Evolutionary conservation across 2,113 vertebrate genomes (phyloP), one percentile per base, ranked within the genome.

Genomic region (Pteruthius melanotis): DNA sequence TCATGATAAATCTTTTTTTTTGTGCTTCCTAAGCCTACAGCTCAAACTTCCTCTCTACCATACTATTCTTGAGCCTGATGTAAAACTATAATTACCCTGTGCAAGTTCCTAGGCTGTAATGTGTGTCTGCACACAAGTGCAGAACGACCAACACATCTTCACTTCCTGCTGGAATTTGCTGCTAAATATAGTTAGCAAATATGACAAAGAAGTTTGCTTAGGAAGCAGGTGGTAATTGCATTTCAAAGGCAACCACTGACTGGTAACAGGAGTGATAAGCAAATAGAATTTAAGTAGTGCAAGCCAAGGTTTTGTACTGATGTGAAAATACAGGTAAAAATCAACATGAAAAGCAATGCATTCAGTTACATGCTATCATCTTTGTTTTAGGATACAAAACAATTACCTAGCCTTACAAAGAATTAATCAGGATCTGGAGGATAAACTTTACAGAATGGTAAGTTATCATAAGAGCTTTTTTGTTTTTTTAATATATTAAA

Each of bases 361-460:
- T 71, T 91, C 45, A 66, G 57, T 94, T 93, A 96, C 47, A 80
- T 79, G 26, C 39, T 54, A 63, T 85, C 92, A 89, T 97, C 92
- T 96, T 95, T 82, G 64, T 96, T 97, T 82, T 95, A 99, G 99
- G 98, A 99, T 99, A 96, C 99, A 99, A 97, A 99, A 98, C 96
- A 99, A 99, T 97, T 99, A 99, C 96, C 97, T 99, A 97, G 98
- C 99, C 49, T 98, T 99, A 95, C 99, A 99, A 98, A 98, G 99
- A 97, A 99, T 99, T 98, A 99, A 99, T 97, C 99, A 99, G 97
- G 99, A 99, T 96, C 97, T 99, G 98, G 99, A 99, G 95, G 99
- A 99, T 90, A 99, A 99, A 96, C 98, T 99, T 90, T 99, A 99
- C 94, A 97, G 98, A 93, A 99, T 98, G 98, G 99, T 99, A 97